A percentile compares a stretch with the other conserved stretches of the same genome.
These are phyloP conservation scores for Syngnathoides biaculeatus DNA, from an alignment of 2,113 vertebrate species.

Conservation along the genomic window DNA sequence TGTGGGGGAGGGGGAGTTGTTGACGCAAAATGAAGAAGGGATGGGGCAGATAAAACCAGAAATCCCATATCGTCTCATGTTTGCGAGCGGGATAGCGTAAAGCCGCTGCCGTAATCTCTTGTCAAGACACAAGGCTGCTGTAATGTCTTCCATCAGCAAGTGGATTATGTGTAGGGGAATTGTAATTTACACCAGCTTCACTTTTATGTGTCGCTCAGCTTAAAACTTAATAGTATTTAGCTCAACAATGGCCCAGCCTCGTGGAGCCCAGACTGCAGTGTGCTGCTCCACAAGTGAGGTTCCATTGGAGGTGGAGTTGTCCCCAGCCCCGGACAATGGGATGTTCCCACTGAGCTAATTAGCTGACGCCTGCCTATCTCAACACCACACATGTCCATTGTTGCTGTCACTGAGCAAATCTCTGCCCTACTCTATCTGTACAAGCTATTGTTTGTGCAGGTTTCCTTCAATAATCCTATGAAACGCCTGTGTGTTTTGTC, in stretches of 20 bases:
- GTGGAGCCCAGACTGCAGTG: constrained; percentile 61
- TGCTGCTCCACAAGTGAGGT: constrained; percentile 75
- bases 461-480: constrained; percentile 74
- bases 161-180: constrained; percentile 76
- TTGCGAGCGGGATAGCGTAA: constrained; percentile 59
- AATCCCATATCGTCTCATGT: constrained; percentile 68
- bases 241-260: constrained; percentile 70
- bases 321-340: constrained; percentile 62
- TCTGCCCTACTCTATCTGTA: constrained; percentile 53
- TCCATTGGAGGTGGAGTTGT: constrained; percentile 56
- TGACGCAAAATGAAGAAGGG: constrained; percentile 58
- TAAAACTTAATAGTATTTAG: constrained; percentile 79
- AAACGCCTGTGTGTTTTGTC: constrained; percentile 69
- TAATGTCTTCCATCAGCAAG: constrained; percentile 77
- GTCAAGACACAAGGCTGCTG: constrained; percentile 76
- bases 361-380: constrained; percentile 74
- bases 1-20: background rate
- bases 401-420: constrained; percentile 63
- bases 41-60: constrained; percentile 60
- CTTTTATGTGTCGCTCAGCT: constrained; percentile 74
- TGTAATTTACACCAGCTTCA: constrained; percentile 78
- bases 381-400: constrained; percentile 72
- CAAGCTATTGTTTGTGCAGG: constrained; percentile 64
- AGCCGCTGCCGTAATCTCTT: constrained; percentile 74
- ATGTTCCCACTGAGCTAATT: constrained; percentile 73